A percentile compares a stretch with the other conserved stretches of the same genome.
These are phyloP conservation scores for Adelphocoris suturalis DNA, from an alignment of 2,888 invertebrate genomes.

Conservation along the genomic window DNA sequence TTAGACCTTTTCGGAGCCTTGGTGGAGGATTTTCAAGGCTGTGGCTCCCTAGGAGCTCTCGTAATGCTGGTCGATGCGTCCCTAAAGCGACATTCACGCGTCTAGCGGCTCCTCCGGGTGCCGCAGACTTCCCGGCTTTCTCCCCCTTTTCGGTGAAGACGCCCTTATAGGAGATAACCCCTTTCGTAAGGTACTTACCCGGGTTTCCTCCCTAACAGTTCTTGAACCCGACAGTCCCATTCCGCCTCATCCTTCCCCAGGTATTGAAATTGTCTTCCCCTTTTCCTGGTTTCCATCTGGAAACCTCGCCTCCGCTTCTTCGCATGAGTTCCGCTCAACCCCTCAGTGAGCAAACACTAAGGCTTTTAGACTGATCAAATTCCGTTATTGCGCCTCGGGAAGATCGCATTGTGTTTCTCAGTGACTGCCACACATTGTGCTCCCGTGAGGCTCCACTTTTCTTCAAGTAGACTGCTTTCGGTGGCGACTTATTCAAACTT, in stretches of 20 bases:
- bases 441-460: not conserved
- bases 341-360: conserved; percentile 61
- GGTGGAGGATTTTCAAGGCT: not conserved
- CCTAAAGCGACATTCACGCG: conserved; percentile 51
- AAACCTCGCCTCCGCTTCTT: conserved; percentile 39
- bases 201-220: not conserved
- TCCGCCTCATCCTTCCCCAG: not conserved
- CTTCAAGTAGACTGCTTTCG: not conserved
- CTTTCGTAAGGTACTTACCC: conserved; percentile 36
- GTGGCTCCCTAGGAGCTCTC: not conserved
- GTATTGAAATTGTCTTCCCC: conserved; percentile 50
- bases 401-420: conserved; percentile 60
- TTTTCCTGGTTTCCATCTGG: conserved; percentile 46
- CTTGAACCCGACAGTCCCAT: conserved; percentile 2
- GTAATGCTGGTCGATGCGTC: conserved; percentile 44
- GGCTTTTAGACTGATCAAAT: conserved; percentile 69
- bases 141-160: not conserved
- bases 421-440: conserved; percentile 27
- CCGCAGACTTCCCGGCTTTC: conserved; percentile 14
- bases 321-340: conserved; percentile 44
- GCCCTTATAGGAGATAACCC: conserved; percentile 15
- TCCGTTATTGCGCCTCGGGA: conserved; percentile 62
- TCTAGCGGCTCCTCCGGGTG: conserved; percentile 45
- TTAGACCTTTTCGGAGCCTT: not conserved
- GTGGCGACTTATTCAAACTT: not conserved